These are phyloP conservation scores for Pogonocherus hispidulus DNA, from an alignment of 2,888 invertebrate genomes.

Conservation along the genomic window DNA sequence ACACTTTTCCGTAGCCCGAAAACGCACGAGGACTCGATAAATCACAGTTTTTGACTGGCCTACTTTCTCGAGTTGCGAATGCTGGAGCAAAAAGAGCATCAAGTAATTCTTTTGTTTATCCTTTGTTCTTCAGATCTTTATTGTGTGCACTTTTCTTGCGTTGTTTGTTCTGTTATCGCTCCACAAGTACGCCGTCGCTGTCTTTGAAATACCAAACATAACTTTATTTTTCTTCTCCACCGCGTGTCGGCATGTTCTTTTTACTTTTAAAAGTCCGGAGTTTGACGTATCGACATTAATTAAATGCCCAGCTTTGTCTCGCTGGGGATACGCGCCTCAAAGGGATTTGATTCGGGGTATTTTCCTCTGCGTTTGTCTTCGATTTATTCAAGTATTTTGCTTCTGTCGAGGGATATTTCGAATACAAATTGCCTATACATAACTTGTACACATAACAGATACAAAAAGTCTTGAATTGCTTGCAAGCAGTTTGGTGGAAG, in stretches of 20 bases:
- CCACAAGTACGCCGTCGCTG: slow-evolving; percentile 27
- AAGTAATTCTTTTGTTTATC: slow-evolving; percentile 49
- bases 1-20: slow-evolving; percentile 8
- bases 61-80: slow-evolving; percentile 35
- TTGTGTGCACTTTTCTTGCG: slow-evolving; percentile 51
- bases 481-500: too few species aligned
- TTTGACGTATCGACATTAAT: slow-evolving; percentile 27
- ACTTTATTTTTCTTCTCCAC: slow-evolving; percentile 22
- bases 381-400: too few species aligned
- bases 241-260: slow-evolving; percentile 7
- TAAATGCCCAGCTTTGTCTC: background rate
- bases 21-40: slow-evolving; percentile 43
- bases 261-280: background rate
- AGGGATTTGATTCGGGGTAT: background rate
- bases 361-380: background rate
- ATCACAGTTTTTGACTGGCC: slow-evolving; percentile 44
- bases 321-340: too few species aligned
- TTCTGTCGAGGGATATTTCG: too few species aligned
- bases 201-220: slow-evolving; percentile 29
- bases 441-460: too few species aligned
- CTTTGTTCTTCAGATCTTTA: slow-evolving; percentile 51
- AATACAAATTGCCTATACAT: too few species aligned
- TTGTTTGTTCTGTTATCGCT: slow-evolving; percentile 41
- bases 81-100: slow-evolving; percentile 46
- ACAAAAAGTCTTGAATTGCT: too few species aligned